Percentiles rank a stretch among this genome's conserved stretches.
Evolutionary conservation across 2,797 vertebrate genomes (phyloP).

Genomic region (Chrysolophus pictus): DNA sequence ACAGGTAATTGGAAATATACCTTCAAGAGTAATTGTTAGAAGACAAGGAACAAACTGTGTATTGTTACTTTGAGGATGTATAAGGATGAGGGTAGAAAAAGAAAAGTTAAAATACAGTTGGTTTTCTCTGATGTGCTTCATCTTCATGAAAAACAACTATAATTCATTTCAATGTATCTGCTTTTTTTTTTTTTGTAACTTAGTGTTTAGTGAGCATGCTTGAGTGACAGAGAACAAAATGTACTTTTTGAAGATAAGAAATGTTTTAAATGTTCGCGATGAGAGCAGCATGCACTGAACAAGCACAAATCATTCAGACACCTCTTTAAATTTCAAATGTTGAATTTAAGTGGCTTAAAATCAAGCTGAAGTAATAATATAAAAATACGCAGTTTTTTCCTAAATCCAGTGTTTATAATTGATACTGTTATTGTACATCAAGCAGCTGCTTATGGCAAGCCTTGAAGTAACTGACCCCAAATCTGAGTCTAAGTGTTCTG

Average conservation of each 20-base stretch:
- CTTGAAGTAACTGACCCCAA: background rate
- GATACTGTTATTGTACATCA: background rate
- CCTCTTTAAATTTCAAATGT: constrained; percentile 12
- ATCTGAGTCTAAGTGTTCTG: background rate
- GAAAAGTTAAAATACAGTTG: background rate
- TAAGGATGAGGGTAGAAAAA: background rate
- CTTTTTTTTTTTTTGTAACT: constrained; percentile 48
- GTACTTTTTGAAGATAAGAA: constrained; percentile 72
- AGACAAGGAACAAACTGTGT: background rate
- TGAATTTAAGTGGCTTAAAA: constrained; percentile 39
- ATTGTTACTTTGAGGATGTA: background rate
- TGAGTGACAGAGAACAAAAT: constrained; percentile 68
- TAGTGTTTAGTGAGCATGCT: constrained; percentile 41
- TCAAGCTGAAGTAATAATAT: background rate
- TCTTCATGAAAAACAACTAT: constrained; percentile 47
- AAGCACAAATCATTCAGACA: constrained; percentile 28
- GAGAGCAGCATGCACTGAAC: constrained; percentile 65
- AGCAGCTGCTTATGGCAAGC: background rate
- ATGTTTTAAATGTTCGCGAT: constrained; percentile 48
- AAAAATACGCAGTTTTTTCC: background rate
- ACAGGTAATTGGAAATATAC: background rate
- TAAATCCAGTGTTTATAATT: background rate
- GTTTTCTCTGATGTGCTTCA: constrained; percentile 15
- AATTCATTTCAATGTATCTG: constrained; percentile 36
- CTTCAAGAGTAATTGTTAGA: background rate